A percentile compares a stretch with the other conserved stretches of the same genome.
Conservation (phyloP, 2,888 invertebrate species). For the Congeria kusceri region DNA sequence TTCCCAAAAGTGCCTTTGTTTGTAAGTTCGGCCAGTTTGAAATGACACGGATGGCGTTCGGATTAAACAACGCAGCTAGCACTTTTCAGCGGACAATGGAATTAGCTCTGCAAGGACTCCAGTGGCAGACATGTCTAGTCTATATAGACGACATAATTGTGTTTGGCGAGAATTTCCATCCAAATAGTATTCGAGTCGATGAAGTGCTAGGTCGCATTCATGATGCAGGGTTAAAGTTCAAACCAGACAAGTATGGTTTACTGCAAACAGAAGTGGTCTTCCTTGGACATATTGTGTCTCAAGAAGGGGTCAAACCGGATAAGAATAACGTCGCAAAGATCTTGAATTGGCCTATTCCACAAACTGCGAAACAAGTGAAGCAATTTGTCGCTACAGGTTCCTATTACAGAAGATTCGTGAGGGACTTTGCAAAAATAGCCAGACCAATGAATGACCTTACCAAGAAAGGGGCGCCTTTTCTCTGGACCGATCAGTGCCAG, state of each 20-base stretch:
- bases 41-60: conserved; percentile 49
- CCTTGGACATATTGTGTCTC: too few relatives aligned
- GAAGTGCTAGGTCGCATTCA: conserved; percentile 43
- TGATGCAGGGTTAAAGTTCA: conserved; percentile 59
- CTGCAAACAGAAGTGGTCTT: conserved; percentile 12
- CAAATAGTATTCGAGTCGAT: conserved; percentile 44
- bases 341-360: too few relatives aligned
- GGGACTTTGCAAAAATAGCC: too few relatives aligned
- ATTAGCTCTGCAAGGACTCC: conserved; percentile 47
- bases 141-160: conserved; percentile 61
- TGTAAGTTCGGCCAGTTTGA: conserved; percentile 57
- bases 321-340: too few relatives aligned
- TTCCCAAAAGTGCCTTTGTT: conserved; percentile 63
- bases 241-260: conserved; percentile 57
- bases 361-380: too few relatives aligned
- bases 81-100: conserved; percentile 59
- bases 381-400: too few relatives aligned
- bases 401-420: too few relatives aligned
- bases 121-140: conserved; percentile 51
- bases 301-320: too few relatives aligned
- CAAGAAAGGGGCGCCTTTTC: too few relatives aligned
- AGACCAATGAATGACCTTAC: too few relatives aligned
- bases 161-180: conserved; percentile 35
- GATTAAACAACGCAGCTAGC: conserved; percentile 43
- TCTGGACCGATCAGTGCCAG: not conserved